Conservation (phyloP, 2,888 invertebrate species). For the Oxyteleia sp. region DNA sequence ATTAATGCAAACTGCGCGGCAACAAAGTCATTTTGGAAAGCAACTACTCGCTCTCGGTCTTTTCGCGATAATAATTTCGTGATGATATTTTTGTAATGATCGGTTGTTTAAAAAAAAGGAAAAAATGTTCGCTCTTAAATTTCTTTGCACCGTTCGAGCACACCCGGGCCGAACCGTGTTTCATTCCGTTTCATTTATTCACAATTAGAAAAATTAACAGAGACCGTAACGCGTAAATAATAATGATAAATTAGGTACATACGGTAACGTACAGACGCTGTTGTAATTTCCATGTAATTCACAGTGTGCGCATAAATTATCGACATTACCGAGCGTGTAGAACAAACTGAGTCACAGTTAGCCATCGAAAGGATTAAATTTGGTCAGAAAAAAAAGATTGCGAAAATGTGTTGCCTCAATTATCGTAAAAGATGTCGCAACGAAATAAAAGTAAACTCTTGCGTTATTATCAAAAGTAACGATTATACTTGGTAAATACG, state of each 20-base stretch:
- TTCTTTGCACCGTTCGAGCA: slow-evolving; percentile 34
- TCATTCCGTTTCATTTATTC: slow-evolving; percentile 66
- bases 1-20: slow-evolving; percentile 20
- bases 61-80: slow-evolving; percentile 25
- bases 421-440: not conserved
- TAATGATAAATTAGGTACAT: slow-evolving; percentile 76
- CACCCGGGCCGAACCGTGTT: slow-evolving; percentile 27
- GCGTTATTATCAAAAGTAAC: too few species aligned
- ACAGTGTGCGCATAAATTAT: slow-evolving; percentile 75
- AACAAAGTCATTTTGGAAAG: slow-evolving; percentile 6
- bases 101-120: slow-evolving; percentile 14
- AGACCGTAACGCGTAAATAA: slow-evolving; percentile 74
- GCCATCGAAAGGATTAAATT: slow-evolving; percentile 34
- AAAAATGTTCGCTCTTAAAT: slow-evolving; percentile 14
- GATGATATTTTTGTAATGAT: slow-evolving; percentile 23
- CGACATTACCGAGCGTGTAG: slow-evolving; percentile 56
- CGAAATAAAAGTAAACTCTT: not conserved
- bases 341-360: slow-evolving; percentile 58
- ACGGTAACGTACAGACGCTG: slow-evolving; percentile 69
- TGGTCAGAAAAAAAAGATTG: not conserved
- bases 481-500: too few species aligned
- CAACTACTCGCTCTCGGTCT: not conserved
- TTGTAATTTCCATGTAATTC: slow-evolving; percentile 77
- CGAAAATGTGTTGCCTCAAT: not conserved
- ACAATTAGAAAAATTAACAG: slow-evolving; percentile 70